These are phyloP conservation scores for Sprattus sprattus DNA, from an alignment of 2,113 vertebrate genomes.

Conservation along the genomic window DNA sequence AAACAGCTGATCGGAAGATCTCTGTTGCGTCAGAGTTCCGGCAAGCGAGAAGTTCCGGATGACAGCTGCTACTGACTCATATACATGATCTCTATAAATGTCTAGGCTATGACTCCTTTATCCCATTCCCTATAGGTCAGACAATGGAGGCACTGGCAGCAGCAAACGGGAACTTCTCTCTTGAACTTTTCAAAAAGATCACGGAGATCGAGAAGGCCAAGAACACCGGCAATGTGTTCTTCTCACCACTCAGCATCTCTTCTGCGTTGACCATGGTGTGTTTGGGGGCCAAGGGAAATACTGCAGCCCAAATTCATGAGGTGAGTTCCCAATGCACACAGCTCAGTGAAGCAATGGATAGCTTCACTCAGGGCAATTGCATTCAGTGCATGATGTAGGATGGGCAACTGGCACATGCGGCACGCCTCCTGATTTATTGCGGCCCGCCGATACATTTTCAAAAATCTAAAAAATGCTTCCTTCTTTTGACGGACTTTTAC, in stretches of 20 bases:
- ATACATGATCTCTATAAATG: too few relatives aligned
- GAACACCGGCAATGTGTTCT: constrained; percentile 72
- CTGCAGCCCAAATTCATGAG: constrained; percentile 80
- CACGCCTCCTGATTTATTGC: too few relatives aligned
- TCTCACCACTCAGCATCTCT: constrained; percentile 81
- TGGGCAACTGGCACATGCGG: too few relatives aligned
- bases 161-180: constrained; percentile 78
- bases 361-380: too few relatives aligned
- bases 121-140: background rate
- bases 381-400: background rate
- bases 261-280: constrained; percentile 79
- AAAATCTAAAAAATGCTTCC: too few relatives aligned
- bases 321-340: constrained; percentile 54
- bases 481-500: too few relatives aligned
- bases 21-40: too few relatives aligned
- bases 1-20: too few relatives aligned
- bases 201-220: constrained; percentile 54
- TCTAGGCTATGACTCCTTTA: background rate
- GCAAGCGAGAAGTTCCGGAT: too few relatives aligned
- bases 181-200: constrained; percentile 78
- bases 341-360: too few relatives aligned
- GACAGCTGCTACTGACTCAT: too few relatives aligned
- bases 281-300: constrained; percentile 78
- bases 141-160: constrained; percentile 49
- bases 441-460: too few relatives aligned